Base-by-base conservation (phyloP, 2,888 invertebrate genomes). In the Rotaria socialis region DNA sequence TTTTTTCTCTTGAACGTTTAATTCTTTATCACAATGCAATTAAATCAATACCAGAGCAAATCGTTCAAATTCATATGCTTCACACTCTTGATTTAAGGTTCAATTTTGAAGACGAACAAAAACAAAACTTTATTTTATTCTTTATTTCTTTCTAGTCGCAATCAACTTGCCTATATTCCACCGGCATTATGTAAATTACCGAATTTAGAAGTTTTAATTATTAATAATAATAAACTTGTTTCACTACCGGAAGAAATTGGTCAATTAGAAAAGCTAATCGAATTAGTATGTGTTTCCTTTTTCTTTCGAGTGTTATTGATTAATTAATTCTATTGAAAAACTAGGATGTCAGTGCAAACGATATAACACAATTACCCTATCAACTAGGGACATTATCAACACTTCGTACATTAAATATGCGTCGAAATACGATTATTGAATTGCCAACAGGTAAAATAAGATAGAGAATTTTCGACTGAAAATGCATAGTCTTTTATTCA, bases 21-120 rank as follows among this genome's bases (percentile, higher is more conserved):
- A 93, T 95, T 89, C 93, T 95, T 89, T 95, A 96, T 91, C 95
- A 96, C 92, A 97, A 97, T 93, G 94, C 95, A 88, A 95, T 97
- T 90, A 94, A 95, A 90, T 94, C 93, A 89, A 94, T 97, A 90
- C 96, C 96, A 86, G 95, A 96, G 56, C 85, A 80, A n/a, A 47
- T 80, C 35, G 80, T 80, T 43, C 22, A 43, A 80, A 80, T 11
- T 47, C 80, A 47, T 80, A 47, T 80, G 47, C n/a, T 80, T 8
- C 41, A 80, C n/a, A 84, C n/a, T 58, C 84, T 80, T n/a, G 80
- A 80, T 80, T n/a, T 80, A 80, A 80, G 80, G 80, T 80, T 19
- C 1, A 67, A 67, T 22, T 55, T 55, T 55, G 10, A 55, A 19
- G 7, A 16, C 4, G 24, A 60, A 35, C 35, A 1, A 35, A 35